Percentiles rank a stretch among this genome's conserved stretches.
These are phyloP conservation scores for Schrankia costaestrigalis DNA, from an alignment of 2,888 invertebrate genomes.

Conservation along the genomic window DNA sequence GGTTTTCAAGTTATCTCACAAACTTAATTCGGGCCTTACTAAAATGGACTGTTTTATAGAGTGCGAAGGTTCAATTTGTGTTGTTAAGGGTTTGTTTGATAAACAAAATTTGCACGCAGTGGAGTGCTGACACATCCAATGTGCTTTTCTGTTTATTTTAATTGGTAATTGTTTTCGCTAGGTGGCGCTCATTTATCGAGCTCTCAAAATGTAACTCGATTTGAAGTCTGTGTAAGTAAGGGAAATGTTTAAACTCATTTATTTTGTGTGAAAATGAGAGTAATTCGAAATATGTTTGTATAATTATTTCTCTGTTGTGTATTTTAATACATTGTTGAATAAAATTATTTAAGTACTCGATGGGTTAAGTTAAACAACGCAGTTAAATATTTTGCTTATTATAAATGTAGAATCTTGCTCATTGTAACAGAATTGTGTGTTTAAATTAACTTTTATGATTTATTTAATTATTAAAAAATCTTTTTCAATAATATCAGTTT, in stretches of 20 bases:
- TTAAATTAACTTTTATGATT: too few relatives aligned
- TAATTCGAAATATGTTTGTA: constrained; percentile 2
- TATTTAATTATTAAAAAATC: too few relatives aligned
- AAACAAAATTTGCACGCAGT: constrained; percentile 45
- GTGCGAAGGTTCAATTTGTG: constrained; percentile 28
- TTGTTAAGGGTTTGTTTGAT: constrained; percentile 17
- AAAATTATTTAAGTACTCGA: constrained; percentile 2
- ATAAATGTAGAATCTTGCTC: too few relatives aligned
- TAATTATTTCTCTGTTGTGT: constrained; percentile 1
- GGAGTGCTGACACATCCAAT: constrained; percentile 43
- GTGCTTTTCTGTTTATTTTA: constrained; percentile 44
- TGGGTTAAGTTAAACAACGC: constrained; percentile 4
- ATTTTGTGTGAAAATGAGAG: constrained; percentile 5
- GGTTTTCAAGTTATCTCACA: constrained; percentile 61
- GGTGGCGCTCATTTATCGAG: constrained; percentile 19
- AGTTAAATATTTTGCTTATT: neutral
- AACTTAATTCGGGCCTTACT: constrained; percentile 30
- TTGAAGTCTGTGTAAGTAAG: constrained; percentile 14
- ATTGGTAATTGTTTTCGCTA: constrained; percentile 38
- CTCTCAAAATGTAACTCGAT: constrained; percentile 17
- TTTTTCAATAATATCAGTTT: too few relatives aligned
- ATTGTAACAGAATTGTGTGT: too few relatives aligned
- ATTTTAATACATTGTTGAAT: constrained; percentile 1
- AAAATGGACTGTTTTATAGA: constrained; percentile 26
- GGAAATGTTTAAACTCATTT: constrained; percentile 17